Percentiles rank a stretch among this genome's conserved stretches.
These are phyloP conservation scores for Ligdia adustata DNA, from an alignment of 2,888 invertebrate species.

Conservation along the genomic window DNA sequence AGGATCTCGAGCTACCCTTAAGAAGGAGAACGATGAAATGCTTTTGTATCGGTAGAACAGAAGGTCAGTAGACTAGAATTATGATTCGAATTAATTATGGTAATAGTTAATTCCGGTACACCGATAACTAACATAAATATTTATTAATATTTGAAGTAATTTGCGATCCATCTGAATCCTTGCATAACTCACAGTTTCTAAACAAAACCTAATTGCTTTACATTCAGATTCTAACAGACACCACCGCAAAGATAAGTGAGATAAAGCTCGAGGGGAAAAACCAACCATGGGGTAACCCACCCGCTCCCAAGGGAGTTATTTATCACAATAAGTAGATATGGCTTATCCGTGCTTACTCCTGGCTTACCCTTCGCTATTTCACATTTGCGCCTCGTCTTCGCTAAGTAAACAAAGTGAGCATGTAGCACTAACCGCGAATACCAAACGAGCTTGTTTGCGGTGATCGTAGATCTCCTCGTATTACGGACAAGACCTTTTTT, in stretches of 20 bases:
- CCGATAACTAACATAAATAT: no score
- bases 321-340: constrained; percentile 29
- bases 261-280: constrained; percentile 18
- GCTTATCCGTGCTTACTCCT: constrained; percentile 24
- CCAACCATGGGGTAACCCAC: constrained; percentile 16
- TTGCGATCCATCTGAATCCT: no score
- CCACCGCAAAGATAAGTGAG: constrained; percentile 14
- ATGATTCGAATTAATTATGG: no score
- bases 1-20: no score
- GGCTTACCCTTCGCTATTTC: constrained; percentile 22
- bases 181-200: background rate
- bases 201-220: constrained; percentile 2
- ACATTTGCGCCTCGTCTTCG: constrained; percentile 12
- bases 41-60: no score
- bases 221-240: constrained; percentile 18
- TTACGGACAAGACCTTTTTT: constrained; percentile 30
- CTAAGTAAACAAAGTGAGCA: constrained; percentile 22
- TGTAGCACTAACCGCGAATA: constrained; percentile 34
- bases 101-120: no score
- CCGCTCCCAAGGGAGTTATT: constrained; percentile 26
- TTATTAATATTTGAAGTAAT: no score
- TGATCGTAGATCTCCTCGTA: constrained; percentile 30
- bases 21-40: no score
- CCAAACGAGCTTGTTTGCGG: constrained; percentile 37
- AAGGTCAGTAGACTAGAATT: no score